phyloP scores from a whole-genome alignment of 2,113 vertebrate species.

The Puffinus mauretanicus region DNA sequence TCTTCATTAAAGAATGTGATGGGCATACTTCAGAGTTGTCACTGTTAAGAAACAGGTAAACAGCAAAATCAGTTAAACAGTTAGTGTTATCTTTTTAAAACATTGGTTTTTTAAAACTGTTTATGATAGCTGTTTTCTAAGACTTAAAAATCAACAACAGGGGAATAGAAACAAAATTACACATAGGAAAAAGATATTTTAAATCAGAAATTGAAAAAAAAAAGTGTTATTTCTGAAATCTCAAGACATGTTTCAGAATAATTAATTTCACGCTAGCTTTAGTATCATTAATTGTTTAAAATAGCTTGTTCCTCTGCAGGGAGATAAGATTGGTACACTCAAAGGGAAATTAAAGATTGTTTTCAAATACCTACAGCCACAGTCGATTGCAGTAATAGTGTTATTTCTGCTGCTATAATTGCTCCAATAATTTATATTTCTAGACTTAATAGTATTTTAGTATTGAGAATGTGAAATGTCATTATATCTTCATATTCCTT shows the following conservation, averaged over 20 bases:
- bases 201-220: background rate
- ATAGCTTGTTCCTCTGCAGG: constrained; percentile 1
- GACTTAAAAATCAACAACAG: background rate
- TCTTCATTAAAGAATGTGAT: background rate
- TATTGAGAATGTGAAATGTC: constrained; percentile 8
- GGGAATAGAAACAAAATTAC: background rate
- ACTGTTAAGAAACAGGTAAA: background rate
- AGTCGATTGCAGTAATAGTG: constrained; percentile 23
- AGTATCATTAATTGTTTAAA: constrained; percentile 47
- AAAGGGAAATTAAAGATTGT: constrained; percentile 44
- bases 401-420: constrained; percentile 54
- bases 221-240: constrained; percentile 8
- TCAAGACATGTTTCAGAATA: constrained; percentile 26
- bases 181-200: background rate
- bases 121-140: background rate
- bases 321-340: constrained; percentile 16
- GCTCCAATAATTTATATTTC: constrained; percentile 14
- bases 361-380: constrained; percentile 44
- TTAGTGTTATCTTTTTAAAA: background rate
- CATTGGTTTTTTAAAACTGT: background rate
- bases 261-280: constrained; percentile 38
- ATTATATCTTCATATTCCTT: constrained; percentile 19
- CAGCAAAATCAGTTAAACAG: background rate
- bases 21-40: background rate
- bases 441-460: background rate